These are phyloP conservation scores for Andricus quercusramuli DNA, from an alignment of 2,888 invertebrate genomes.

Conservation along the genomic window DNA sequence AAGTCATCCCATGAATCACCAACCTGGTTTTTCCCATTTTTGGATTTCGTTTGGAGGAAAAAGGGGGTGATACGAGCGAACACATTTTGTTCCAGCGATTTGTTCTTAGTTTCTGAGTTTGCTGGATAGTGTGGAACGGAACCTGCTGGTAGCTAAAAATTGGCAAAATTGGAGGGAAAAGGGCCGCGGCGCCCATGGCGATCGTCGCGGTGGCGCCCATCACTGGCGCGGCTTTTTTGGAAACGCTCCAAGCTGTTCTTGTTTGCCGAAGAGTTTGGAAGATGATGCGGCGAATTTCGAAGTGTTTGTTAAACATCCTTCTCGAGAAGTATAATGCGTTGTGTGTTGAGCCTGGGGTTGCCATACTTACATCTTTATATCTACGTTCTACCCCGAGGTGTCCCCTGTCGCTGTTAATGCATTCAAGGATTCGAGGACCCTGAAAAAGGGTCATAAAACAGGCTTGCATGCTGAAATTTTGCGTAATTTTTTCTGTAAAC, in stretches of 20 bases:
- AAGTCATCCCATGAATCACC: too few species aligned
- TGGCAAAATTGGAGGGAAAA: constrained; percentile 33
- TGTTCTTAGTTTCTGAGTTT: background rate
- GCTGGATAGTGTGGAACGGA: background rate
- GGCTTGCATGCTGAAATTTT: background rate
- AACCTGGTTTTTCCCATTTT: background rate
- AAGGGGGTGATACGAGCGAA: background rate
- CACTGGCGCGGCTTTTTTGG: constrained; percentile 59
- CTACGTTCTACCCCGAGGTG: constrained; percentile 3
- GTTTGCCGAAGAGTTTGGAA: constrained; percentile 65
- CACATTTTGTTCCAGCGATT: background rate
- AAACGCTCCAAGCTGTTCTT: constrained; percentile 62
- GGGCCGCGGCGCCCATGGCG: constrained; percentile 3
- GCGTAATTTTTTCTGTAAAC: background rate
- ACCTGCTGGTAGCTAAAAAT: constrained; percentile 2
- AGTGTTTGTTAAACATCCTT: constrained; percentile 73
- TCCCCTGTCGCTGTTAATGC: background rate
- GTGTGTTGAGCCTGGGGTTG: background rate
- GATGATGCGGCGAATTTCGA: constrained; percentile 71
- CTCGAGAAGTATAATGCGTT: constrained; percentile 49
- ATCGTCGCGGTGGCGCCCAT: background rate
- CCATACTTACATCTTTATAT: constrained; percentile 17
- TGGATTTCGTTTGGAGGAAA: background rate
- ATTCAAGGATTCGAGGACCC: constrained; percentile 1
- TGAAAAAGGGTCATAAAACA: background rate